A percentile compares a stretch with the other conserved stretches of the same genome.
These are phyloP conservation scores for Luperina testacea DNA, from an alignment of 2,888 invertebrate genomes.

Conservation along the genomic window DNA sequence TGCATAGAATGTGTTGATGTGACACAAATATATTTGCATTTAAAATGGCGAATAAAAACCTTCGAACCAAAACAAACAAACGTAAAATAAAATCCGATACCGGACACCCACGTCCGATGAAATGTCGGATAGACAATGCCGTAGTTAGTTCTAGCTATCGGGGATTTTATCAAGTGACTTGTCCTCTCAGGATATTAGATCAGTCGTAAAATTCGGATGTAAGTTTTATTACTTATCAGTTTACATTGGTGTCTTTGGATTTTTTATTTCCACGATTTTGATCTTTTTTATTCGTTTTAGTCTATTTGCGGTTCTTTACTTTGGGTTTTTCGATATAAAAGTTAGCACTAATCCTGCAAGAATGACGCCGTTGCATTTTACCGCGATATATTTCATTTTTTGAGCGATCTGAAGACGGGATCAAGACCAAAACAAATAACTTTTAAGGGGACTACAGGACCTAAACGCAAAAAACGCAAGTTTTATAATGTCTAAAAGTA, in stretches of 20 bases:
- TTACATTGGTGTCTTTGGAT: slow-evolving; percentile 45
- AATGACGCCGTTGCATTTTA: not conserved
- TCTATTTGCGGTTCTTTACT: not conserved
- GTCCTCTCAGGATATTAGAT: slow-evolving; percentile 51
- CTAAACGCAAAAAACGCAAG: no score
- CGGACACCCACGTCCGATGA: slow-evolving; percentile 76
- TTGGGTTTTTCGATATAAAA: not conserved
- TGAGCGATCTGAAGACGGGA: not conserved
- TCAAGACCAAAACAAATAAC: not conserved
- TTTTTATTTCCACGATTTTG: slow-evolving; percentile 37
- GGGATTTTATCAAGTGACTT: slow-evolving; percentile 61
- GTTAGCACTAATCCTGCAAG: not conserved
- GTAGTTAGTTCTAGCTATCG: slow-evolving; percentile 59
- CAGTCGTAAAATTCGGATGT: slow-evolving; percentile 61
- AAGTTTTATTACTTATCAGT: slow-evolving; percentile 63
- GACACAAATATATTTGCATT: slow-evolving; percentile 18
- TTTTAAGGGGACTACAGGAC: no score
- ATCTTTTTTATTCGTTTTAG: slow-evolving; percentile 20
- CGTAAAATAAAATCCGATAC: slow-evolving; percentile 73
- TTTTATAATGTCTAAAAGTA: no score
- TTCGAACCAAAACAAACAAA: slow-evolving; percentile 71
- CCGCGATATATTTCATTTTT: no score
- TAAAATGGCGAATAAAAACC: slow-evolving; percentile 49
- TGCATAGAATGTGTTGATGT: slow-evolving; percentile 13
- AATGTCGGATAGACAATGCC: slow-evolving; percentile 69